Evolutionary conservation across 92 coral and sea anemone species (phyloP).

Genomic region (Heliopora coerulea): DNA sequence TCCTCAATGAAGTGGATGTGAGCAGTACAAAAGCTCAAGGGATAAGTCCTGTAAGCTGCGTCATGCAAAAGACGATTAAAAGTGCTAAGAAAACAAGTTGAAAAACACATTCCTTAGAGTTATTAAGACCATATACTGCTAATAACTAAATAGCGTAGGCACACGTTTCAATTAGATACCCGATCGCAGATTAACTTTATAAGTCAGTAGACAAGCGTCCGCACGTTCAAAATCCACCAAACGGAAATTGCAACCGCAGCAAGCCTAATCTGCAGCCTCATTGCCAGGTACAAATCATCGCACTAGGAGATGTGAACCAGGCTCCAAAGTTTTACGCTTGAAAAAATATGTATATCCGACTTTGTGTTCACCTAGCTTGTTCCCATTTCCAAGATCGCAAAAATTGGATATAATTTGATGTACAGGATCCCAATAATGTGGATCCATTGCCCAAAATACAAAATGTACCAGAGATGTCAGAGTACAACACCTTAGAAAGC

Average conservation of each 20-base stretch:
- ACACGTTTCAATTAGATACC: background rate
- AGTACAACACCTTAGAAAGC: conserved; percentile 14
- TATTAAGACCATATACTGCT: background rate
- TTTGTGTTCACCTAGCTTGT: too few species aligned
- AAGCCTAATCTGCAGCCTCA: conserved; percentile 8
- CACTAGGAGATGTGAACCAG: background rate
- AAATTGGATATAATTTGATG: background rate
- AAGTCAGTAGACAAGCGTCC: conserved; percentile 17
- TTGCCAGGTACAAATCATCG: conserved; percentile 7
- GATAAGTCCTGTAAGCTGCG: too few species aligned
- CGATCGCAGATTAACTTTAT: background rate
- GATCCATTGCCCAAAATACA: background rate
- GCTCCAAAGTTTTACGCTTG: background rate
- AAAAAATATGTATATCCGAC: too few species aligned
- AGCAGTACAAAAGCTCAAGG: too few species aligned
- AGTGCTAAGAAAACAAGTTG: too few species aligned
- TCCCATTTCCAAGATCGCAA: too few species aligned
- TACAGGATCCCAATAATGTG: too few species aligned
- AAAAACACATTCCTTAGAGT: background rate
- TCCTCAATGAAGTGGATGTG: too few species aligned
- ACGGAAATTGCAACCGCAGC: conserved; percentile 11
- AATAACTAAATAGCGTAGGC: background rate
- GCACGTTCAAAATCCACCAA: conserved; percentile 14
- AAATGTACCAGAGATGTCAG: background rate
- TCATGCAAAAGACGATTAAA: too few species aligned